Evolutionary conservation across 1,140 invertebrate genomes (phyloP), one percentile per base, ranked within the genome.

Genomic region (Andrena cerasifolii): DNA sequence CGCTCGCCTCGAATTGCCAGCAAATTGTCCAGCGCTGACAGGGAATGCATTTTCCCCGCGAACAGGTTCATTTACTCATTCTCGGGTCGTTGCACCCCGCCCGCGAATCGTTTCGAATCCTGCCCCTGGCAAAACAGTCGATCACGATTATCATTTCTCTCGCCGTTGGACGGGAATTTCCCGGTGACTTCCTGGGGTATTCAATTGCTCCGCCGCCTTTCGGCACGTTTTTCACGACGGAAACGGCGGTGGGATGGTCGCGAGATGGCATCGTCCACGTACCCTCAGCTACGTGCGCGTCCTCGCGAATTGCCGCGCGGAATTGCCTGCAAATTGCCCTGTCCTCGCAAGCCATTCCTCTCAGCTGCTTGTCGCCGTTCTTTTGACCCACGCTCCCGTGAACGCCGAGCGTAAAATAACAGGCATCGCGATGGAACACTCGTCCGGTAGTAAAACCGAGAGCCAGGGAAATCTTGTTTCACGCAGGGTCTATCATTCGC

Each of bases 241-340:
- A 12, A 56, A 12, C 1, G 24, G 16, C 53, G 53, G 5, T 26
- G 24, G 1, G 24, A 26, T 5, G 36, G 36, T 40, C 36, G 10
- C 36, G 36, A 40, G 36, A 40, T 40, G 36, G 36, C 36, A 40
- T 40, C 36, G 36, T 40, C 24, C 77, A 31, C 71, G 71, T 74
- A 66, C 70, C 40, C n/a, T 31, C 31, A 24, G 26, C 45, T 65
- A 49, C 72, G 78, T 80, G 73, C 53, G 56, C 73, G 28, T 51
- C 73, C 53, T 45, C 53, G 72, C 78, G 65, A 77, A 77, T 80
- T 76, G 61, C 49, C 49, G 24, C 62, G 26, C 43, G 65, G 78
- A 80, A 80, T 80, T 70, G 72, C 58, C 56, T 47, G 54, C 58
- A 68, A 80, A 66, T 76, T 26, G 56, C 26, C 58, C 56, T 65